phyloP scores from a whole-genome alignment of 2,888 invertebrate species.

The Zaprionus obscuricornis region DNA sequence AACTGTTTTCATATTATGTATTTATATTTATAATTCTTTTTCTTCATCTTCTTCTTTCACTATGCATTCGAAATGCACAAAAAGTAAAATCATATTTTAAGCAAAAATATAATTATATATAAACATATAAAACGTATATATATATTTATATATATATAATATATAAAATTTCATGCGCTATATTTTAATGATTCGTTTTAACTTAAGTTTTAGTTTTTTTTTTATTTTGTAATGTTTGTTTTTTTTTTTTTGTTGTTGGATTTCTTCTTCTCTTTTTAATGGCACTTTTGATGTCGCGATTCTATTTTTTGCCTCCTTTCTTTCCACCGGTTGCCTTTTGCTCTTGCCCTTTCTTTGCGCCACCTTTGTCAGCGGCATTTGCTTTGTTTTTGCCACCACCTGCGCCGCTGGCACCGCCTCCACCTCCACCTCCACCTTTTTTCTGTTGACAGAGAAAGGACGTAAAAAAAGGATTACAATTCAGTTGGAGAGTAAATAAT shows the following conservation, averaged over 20 bases:
- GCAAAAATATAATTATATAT: constrained; percentile 12
- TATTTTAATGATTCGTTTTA: constrained; percentile 24
- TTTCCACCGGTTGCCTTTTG: constrained; percentile 76
- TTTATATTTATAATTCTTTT: too few species aligned
- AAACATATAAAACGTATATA: constrained; percentile 1
- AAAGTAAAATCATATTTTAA: constrained; percentile 6
- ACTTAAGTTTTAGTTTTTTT: constrained; percentile 35
- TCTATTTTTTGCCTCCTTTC: constrained; percentile 81
- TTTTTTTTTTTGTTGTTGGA: constrained; percentile 37
- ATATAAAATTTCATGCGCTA: too few species aligned
- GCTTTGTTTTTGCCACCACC: constrained; percentile 69
- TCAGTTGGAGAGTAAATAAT: constrained; percentile 42
- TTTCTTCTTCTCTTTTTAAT: constrained; percentile 45
- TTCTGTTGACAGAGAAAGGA: constrained; percentile 63
- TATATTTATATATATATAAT: constrained; percentile 10
- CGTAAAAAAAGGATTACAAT: constrained; percentile 43
- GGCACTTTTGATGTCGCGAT: constrained; percentile 55
- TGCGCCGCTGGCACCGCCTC: constrained; percentile 29
- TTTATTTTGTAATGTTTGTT: constrained; percentile 21
- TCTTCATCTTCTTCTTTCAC: constrained; percentile 5
- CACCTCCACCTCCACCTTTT: constrained; percentile 68
- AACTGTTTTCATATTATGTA: too few species aligned
- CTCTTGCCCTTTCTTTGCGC: constrained; percentile 75
- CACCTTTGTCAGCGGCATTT: constrained; percentile 59
- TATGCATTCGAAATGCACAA: constrained; percentile 40